Percentiles rank a stretch among this genome's conserved stretches.
Evolutionary conservation across 2,888 invertebrate species (phyloP).

Genomic region (Lasioglossum vierecki): DNA sequence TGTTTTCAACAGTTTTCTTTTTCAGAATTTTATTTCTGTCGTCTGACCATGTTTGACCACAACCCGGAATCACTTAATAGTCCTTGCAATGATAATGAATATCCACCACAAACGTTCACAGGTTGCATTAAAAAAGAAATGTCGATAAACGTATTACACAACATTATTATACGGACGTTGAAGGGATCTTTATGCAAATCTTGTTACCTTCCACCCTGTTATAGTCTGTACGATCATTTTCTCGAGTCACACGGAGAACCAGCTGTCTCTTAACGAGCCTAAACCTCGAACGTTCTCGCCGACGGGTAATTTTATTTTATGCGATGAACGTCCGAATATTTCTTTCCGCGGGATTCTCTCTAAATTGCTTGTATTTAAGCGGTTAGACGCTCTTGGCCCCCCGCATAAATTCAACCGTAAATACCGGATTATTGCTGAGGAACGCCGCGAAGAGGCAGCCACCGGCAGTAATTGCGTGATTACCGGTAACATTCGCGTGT

Average conservation of each 20-base stretch:
- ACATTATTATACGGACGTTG: neutral
- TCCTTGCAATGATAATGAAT: neutral
- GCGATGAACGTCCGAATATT: slow-evolving; percentile 19
- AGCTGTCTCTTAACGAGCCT: slow-evolving; percentile 34
- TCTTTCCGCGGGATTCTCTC: slow-evolving; percentile 27
- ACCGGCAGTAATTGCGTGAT: slow-evolving; percentile 50
- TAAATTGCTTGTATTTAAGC: slow-evolving; percentile 42
- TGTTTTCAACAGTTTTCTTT: no score
- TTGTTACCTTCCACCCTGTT: neutral
- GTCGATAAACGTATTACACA: neutral
- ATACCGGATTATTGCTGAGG: slow-evolving; percentile 45
- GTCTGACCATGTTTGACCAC: neutral
- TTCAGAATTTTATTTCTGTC: neutral
- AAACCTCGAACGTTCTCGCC: slow-evolving; percentile 23
- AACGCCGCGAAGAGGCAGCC: slow-evolving; percentile 27
- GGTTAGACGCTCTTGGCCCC: slow-evolving; percentile 27
- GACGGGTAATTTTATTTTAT: neutral
- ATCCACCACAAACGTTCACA: neutral
- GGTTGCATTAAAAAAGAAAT: neutral
- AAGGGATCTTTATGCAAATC: neutral
- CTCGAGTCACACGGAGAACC: slow-evolving; percentile 17
- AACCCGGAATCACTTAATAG: neutral
- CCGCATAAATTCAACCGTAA: slow-evolving; percentile 43
- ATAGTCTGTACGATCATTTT: neutral
- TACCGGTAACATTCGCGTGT: slow-evolving; percentile 52